These are phyloP conservation scores for Pseudomyrmex gracilis DNA, from an alignment of 1,140 invertebrate species.

Conservation along the genomic window DNA sequence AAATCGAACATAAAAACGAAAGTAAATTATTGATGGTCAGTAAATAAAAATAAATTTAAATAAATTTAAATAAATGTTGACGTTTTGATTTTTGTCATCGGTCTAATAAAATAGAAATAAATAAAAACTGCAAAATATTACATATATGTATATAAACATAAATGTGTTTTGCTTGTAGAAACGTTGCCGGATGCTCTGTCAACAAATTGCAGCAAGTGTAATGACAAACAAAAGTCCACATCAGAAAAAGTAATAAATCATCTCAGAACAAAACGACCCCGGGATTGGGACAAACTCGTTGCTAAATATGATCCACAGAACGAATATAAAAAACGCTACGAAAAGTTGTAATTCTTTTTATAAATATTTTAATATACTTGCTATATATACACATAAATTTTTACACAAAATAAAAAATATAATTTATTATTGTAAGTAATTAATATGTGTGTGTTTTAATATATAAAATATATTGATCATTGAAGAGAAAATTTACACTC, in stretches of 20 bases:
- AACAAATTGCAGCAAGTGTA: constrained; percentile 82
- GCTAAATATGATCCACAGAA: constrained; percentile 83
- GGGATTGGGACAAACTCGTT: constrained; percentile 82
- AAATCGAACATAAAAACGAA: no score
- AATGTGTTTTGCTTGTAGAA: constrained; percentile 74
- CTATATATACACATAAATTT: not conserved
- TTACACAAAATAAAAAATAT: not conserved
- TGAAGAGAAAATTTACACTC: not conserved
- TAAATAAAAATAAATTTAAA: no score
- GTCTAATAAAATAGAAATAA: not conserved
- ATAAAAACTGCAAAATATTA: not conserved
- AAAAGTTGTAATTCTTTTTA: constrained; percentile 62
- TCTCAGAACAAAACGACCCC: constrained; percentile 77
- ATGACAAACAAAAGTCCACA: constrained; percentile 80
- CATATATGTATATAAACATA: constrained; percentile 26
- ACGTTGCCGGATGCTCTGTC: constrained; percentile 82
- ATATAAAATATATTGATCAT: constrained; percentile 1
- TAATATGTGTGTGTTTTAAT: not conserved
- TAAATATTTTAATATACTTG: not conserved
- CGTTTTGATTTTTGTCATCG: not conserved
- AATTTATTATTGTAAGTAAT: no score
- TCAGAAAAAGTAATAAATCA: constrained; percentile 83
- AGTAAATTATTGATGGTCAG: no score
- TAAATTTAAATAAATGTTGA: no score
- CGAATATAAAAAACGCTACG: constrained; percentile 80